Conservation (phyloP, 2,797 vertebrate species). For the Pygocentrus nattereri region DNA sequence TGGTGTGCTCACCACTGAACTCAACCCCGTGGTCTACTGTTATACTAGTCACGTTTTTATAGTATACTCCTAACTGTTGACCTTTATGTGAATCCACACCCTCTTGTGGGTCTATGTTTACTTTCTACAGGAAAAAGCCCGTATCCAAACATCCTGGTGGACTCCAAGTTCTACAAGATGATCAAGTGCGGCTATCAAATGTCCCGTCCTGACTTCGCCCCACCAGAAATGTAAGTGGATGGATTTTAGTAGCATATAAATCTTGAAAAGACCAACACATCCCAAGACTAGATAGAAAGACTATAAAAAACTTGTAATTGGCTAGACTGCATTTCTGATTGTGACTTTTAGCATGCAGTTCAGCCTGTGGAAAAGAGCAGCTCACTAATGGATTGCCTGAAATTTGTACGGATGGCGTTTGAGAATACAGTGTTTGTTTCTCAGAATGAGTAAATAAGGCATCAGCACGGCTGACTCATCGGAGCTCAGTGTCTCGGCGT, state of each 20-base stretch:
- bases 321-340: background rate
- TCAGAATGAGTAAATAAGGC: background rate
- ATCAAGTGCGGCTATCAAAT: constrained; percentile 96
- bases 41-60: too few species aligned
- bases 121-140: constrained; percentile 88
- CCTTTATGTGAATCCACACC: background rate
- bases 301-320: background rate
- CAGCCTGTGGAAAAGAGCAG: constrained; percentile 1
- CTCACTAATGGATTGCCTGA: background rate
- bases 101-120: background rate
- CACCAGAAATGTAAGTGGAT: constrained; percentile 89
- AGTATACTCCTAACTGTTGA: background rate
- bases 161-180: constrained; percentile 97
- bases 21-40: too few species aligned
- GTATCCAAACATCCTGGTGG: constrained; percentile 91
- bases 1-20: too few species aligned
- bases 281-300: background rate
- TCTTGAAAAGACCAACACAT: background rate
- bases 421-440: background rate
- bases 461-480: background rate
- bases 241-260: background rate
- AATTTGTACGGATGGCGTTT: background rate
- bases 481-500: background rate
- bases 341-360: background rate
- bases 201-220: constrained; percentile 90